phyloP scores from a whole-genome alignment of 2,797 vertebrate genomes.

The Simalia tracyae region DNA sequence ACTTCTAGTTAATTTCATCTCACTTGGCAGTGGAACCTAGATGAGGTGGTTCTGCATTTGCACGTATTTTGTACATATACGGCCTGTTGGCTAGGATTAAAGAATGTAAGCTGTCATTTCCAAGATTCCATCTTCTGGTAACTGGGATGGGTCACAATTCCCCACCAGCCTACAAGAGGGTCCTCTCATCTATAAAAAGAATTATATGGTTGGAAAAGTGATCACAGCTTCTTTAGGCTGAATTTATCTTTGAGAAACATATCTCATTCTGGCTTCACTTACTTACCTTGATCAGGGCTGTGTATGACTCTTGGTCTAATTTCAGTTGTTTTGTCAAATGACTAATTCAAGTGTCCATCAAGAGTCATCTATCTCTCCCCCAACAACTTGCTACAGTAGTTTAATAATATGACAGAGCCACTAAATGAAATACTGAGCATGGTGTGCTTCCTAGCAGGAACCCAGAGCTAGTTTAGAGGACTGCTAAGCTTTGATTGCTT shows the following conservation, averaged over 20 bases:
- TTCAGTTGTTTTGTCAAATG: neutral
- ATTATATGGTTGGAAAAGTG: neutral
- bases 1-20: neutral
- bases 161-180: neutral
- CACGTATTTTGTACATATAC: neutral
- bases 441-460: neutral
- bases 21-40: neutral
- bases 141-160: neutral
- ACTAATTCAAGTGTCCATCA: neutral
- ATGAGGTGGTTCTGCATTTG: neutral
- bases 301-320: neutral
- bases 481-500: neutral
- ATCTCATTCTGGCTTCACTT: neutral
- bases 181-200: neutral
- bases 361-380: neutral
- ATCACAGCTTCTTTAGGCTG: neutral
- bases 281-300: neutral
- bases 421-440: neutral
- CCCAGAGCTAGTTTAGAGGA: neutral
- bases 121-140: neutral
- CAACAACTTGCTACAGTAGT: neutral
- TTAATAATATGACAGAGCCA: neutral
- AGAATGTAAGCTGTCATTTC: neutral
- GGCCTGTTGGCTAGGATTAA: neutral
- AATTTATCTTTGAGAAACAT: neutral